Base-by-base conservation (phyloP, 2,888 invertebrate genomes). In the Eupithecia exiguata region DNA sequence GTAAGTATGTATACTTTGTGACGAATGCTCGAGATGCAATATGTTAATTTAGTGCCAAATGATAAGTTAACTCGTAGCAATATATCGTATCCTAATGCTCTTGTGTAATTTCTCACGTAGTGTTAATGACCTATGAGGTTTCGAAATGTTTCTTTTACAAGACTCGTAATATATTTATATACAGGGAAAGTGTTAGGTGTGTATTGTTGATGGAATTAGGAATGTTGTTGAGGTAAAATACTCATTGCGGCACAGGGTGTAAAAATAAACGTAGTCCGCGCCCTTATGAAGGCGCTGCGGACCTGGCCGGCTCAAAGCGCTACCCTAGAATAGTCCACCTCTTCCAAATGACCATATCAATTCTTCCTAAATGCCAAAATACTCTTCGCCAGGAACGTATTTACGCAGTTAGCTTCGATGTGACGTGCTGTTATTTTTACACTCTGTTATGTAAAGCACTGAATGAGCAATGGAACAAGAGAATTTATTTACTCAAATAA, bases 41-140 rank as follows among this genome's bases (percentile, higher is more conserved):
- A 94, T 93, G 92, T 94, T 94, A 93, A 91, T 93, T 94, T 94
- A 94, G 94, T 94, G 94, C 94, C 94, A 94, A 94, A 94, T 94
- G 93, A 94, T 94, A 94, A 94, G 92, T 94, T 94, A 92, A 93
- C 94, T 94, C 88, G 93, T 94, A 94, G 94, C 94, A 90, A 93
- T 94, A 93, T 92, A 91, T 90, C 87, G 90, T 93, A 92, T 91
- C 91, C 92, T 93, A 92, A 93, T 90, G 91, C 92, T 92, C 93
- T 92, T 92, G 91, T 89, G 91, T 93, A 93, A 91, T 91, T 90
- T 92, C 91, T 93, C 92, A 91, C 89, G 92, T 94, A 94, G 93
- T 92, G 93, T 92, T 92, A 92, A 91, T 89, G 86, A 93, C 94
- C 94, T 93, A 91, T 92, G 92, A 94, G 93, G 94, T 94, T 91